Conservation (phyloP, 1,140 invertebrate species). For the Palaemon carinicauda region DNA sequence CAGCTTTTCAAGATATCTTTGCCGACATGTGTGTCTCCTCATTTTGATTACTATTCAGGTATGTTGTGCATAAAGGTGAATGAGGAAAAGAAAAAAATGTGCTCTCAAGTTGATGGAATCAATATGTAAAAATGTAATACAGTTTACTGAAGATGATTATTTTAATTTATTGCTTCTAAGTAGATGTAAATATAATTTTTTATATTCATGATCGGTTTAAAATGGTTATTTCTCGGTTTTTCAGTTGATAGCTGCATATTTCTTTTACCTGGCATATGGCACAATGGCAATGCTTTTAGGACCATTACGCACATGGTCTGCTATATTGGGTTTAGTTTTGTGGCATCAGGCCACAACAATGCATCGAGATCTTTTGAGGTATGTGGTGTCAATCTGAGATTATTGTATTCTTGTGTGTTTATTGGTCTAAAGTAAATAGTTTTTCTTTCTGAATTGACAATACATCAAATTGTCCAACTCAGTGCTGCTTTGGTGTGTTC, state of each 20-base stretch:
- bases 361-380: constrained; percentile 31
- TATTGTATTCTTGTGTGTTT: not conserved
- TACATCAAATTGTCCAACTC: too few species aligned
- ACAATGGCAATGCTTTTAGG: constrained; percentile 79
- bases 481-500: not conserved
- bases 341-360: constrained; percentile 69
- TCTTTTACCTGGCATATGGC: constrained; percentile 84
- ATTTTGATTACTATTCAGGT: constrained; percentile 35
- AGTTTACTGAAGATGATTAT: too few species aligned
- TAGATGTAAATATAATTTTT: not conserved
- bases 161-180: too few species aligned
- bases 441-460: not conserved
- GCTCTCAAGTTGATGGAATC: too few species aligned
- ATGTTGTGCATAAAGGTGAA: not conserved
- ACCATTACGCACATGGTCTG: constrained; percentile 81
- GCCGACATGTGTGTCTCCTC: constrained; percentile 27
- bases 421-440: not conserved
- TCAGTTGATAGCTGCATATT: constrained; percentile 78
- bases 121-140: too few species aligned
- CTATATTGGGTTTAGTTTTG: constrained; percentile 73
- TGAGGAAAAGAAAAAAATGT: too few species aligned
- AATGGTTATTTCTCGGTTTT: constrained; percentile 71
- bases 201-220: constrained; percentile 64
- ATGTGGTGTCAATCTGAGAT: not conserved
- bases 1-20: constrained; percentile 38